A percentile compares a stretch with the other conserved stretches of the same genome.
These are phyloP conservation scores for Acrobasis repandana DNA, from an alignment of 2,888 invertebrate genomes.

Conservation along the genomic window DNA sequence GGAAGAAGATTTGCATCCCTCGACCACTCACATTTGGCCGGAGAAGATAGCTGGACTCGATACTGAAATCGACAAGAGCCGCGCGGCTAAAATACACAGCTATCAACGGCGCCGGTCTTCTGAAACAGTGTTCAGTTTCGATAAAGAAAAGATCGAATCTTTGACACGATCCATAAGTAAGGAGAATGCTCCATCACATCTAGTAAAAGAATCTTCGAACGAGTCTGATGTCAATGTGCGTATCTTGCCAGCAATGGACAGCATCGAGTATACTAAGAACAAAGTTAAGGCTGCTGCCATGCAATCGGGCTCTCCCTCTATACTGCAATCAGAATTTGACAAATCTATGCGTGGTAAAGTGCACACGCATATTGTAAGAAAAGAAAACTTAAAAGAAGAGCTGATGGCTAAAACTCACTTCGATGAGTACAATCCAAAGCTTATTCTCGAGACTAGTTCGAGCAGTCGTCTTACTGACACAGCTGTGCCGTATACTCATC, in stretches of 20 bases:
- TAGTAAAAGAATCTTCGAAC: constrained; percentile 77
- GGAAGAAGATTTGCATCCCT: constrained; percentile 78
- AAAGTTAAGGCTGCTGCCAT: constrained; percentile 68
- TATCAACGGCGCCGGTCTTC: constrained; percentile 86
- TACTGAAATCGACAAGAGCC: constrained; percentile 74
- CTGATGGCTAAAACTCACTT: constrained; percentile 86
- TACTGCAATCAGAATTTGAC: constrained; percentile 85
- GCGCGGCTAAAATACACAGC: constrained; percentile 70
- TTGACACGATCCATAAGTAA: constrained; percentile 83
- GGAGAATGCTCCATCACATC: constrained; percentile 61
- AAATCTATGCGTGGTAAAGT: constrained; percentile 76
- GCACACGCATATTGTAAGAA: constrained; percentile 70
- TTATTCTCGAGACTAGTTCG: constrained; percentile 79
- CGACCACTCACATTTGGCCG: constrained; percentile 81
- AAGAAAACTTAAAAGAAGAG: constrained; percentile 84
- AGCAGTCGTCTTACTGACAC: constrained; percentile 77
- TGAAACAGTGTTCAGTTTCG: constrained; percentile 89
- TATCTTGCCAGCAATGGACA: constrained; percentile 78
- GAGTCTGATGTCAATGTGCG: constrained; percentile 78
- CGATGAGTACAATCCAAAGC: constrained; percentile 88
- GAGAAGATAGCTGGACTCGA: constrained; percentile 79
- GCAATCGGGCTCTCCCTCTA: constrained; percentile 75
- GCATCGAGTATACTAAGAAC: constrained; percentile 81
- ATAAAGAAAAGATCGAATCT: constrained; percentile 89
- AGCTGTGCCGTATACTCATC: constrained; percentile 84